Evolutionary conservation across 2,113 vertebrate species (phyloP).

Genomic region (Hydrochoerus hydrochaeris): DNA sequence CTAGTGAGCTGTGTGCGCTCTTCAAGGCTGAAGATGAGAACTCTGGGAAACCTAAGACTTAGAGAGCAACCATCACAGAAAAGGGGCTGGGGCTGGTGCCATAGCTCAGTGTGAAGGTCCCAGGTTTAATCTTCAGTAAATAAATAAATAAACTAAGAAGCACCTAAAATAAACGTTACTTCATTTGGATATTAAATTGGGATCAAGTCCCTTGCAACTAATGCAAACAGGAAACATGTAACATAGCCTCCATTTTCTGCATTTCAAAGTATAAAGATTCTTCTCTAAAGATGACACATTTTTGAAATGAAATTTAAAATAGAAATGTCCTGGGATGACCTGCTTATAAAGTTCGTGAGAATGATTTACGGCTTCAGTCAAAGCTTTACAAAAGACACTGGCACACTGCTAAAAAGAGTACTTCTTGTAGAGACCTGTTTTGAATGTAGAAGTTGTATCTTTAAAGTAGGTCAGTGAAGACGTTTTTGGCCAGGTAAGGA

Average conservation of each 20-base stretch:
- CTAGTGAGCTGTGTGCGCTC: not conserved
- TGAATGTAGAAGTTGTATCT: not conserved
- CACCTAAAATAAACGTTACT: not conserved
- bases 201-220: not conserved
- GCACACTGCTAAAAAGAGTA: not conserved
- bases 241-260: not conserved
- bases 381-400: conserved; percentile 28
- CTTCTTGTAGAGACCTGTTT: not conserved
- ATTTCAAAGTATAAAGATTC: not conserved
- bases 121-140: not conserved
- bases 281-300: conserved; percentile 13
- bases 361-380: not conserved
- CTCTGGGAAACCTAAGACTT: not conserved
- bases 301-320: conserved; percentile 30
- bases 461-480: conserved; percentile 48
- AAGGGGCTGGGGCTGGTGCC: not conserved
- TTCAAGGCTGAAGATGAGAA: not conserved
- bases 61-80: not conserved
- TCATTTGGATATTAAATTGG: not conserved
- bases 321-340: not conserved
- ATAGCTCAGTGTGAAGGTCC: not conserved
- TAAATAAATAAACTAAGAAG: not conserved
- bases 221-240: not conserved
- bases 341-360: conserved; percentile 19
- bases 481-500: conserved; percentile 9